Evolutionary conservation across 1,140 invertebrate genomes (phyloP).

Genomic region (Drosophila rufa): DNA sequence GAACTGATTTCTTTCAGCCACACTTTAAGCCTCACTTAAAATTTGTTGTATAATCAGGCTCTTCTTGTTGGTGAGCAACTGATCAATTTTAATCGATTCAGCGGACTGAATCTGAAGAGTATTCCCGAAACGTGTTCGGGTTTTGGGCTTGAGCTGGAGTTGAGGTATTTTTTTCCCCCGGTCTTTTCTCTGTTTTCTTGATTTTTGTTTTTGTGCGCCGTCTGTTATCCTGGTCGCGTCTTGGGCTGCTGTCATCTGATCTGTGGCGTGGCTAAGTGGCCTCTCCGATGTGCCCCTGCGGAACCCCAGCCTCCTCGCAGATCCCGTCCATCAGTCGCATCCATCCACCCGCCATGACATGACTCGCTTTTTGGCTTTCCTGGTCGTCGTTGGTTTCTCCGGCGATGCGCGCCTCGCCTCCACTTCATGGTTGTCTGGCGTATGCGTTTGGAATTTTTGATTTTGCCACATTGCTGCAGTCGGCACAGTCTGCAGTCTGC

Average conservation of each 20-base stretch:
- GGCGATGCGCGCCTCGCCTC: conserved; percentile 20
- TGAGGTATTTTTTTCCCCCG: conserved; percentile 6
- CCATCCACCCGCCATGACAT: conserved; percentile 68
- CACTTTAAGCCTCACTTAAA: neutral
- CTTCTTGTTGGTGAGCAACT: neutral
- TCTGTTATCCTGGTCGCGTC: conserved; percentile 68
- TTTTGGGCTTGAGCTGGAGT: conserved; percentile 2
- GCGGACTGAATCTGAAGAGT: neutral
- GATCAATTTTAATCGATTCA: conserved; percentile 6
- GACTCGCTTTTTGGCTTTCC: conserved; percentile 46
- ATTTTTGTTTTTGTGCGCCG: conserved; percentile 33
- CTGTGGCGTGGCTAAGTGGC: conserved; percentile 79
- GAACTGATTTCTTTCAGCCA: neutral
- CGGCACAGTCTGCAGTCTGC: conserved; percentile 14
- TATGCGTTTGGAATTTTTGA: conserved; percentile 82
- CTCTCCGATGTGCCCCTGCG: conserved; percentile 29
- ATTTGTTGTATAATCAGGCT: neutral
- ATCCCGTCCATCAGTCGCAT: conserved; percentile 24
- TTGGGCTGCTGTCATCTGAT: conserved; percentile 74
- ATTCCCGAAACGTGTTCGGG: conserved; percentile 4
- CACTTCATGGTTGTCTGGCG: conserved; percentile 79
- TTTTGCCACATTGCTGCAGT: conserved; percentile 80
- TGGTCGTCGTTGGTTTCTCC: conserved; percentile 5
- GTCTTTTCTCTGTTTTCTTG: conserved; percentile 6
- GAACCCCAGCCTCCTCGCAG: neutral